Evolutionary conservation across 1,140 invertebrate species (phyloP), one percentile per base, ranked within the genome.

Genomic region (Pogonognathellus flavescens): DNA sequence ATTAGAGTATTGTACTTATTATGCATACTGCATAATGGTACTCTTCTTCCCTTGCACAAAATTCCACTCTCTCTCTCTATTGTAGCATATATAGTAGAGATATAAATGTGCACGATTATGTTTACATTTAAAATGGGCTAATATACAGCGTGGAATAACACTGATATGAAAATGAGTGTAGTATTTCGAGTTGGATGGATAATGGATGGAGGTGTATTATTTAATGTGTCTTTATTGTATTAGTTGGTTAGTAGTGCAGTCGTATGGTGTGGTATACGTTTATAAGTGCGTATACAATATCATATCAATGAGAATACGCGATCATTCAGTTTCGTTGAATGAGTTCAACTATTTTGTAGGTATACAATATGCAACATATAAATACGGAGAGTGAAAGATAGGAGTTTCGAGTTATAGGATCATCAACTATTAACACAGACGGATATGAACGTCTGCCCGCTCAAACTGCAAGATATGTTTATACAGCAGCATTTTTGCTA

Each of bases 241-340:
- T 66, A 66, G 60, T 66, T 76, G 41, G 25, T 76, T 76, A 76
- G 70, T 62, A 18, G 59, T 62, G 59, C n/a, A 11, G 59, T n/a
- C 1, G 59, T n/a, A 11, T 76, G 41, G 41, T n/a, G 31, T 49
- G 16, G 31, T 72, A 41, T 76, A 18, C 16, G 31, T 76, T 41
- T 76, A n/a, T n/a, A 76, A 49, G 70, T 76, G 53, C 10, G 53
- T n/a, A 57, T 57, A n/a, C n/a, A 14, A 57, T 14, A 76, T 76
- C 41, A 76, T 76, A 76, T 76, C 70, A 76, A 76, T 76, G 70
- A 76, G 41, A 76, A 76, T 76, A 76, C 70, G 70, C 70, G 70
- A 76, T 76, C 70, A 76, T 76, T 76, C 70, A 76, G 70, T 76
- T 66, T 66, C 25, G 62, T 66, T 66, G 62, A 66, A 76, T 49